These are phyloP conservation scores for Adelosebastes latens DNA, from an alignment of 2,797 vertebrate species.

Conservation along the genomic window DNA sequence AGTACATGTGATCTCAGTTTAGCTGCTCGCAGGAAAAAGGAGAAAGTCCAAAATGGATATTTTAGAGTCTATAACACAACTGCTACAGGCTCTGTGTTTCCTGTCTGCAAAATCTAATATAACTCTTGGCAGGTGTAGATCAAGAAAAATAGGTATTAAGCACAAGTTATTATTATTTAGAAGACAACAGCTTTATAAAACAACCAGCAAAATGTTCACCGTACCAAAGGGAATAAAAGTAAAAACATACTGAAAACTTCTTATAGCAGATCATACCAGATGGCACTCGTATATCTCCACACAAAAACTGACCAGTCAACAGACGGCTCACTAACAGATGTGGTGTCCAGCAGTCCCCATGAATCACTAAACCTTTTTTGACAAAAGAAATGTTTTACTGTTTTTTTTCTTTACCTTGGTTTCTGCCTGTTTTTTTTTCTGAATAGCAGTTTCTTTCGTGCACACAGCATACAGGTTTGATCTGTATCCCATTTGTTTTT, in stretches of 20 bases:
- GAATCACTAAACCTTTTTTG: slow-evolving; percentile 31
- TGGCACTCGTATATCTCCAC: slow-evolving; percentile 37
- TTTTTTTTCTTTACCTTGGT: slow-evolving; percentile 23
- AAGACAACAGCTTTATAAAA: neutral
- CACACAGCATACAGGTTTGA: slow-evolving; percentile 41
- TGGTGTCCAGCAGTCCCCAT: slow-evolving; percentile 42
- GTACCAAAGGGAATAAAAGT: neutral
- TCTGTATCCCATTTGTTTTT: slow-evolving; percentile 52
- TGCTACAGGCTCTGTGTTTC: slow-evolving; percentile 37
- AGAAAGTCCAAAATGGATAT: slow-evolving; percentile 79
- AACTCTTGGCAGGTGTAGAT: slow-evolving; percentile 30
- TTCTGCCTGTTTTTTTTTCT: neutral
- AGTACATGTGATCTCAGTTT: slow-evolving; percentile 96
- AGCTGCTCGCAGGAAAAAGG: slow-evolving; percentile 87
- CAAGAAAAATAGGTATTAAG: slow-evolving; percentile 19
- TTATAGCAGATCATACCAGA: slow-evolving; percentile 25
- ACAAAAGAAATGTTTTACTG: slow-evolving; percentile 18
- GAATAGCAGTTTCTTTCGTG: slow-evolving; percentile 19
- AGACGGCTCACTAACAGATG: slow-evolving; percentile 49
- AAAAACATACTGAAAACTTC: slow-evolving; percentile 1
- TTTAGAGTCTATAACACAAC: slow-evolving; percentile 60
- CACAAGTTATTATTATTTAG: slow-evolving; percentile 24
- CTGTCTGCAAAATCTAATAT: slow-evolving; percentile 41
- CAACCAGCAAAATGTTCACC: neutral
- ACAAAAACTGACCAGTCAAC: slow-evolving; percentile 29